Conservation (phyloP, 1,140 invertebrate genomes). For the Zaprionus capensis region DNA sequence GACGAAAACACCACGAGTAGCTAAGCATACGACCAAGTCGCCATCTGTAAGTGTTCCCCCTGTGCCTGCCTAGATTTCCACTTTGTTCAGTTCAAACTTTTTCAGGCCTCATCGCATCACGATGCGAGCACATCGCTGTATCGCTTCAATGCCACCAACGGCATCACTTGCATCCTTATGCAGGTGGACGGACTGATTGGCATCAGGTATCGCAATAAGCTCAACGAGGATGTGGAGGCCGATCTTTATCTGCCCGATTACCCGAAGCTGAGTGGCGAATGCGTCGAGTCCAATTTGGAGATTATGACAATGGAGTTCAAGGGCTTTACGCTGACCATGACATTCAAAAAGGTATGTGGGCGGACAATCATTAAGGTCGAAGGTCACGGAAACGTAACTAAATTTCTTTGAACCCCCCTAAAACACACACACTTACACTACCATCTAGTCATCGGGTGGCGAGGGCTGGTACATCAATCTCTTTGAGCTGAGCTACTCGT, state of each 20-base stretch:
- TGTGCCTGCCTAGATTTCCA: background rate
- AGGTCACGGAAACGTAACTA: constrained; percentile 24
- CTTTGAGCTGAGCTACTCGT: constrained; percentile 88
- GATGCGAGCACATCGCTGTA: constrained; percentile 86
- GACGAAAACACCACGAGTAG: constrained; percentile 86
- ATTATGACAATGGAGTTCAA: constrained; percentile 89
- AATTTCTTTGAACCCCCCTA: constrained; percentile 11
- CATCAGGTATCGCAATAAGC: constrained; percentile 88
- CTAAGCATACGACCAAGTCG: constrained; percentile 86
- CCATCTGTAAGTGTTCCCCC: constrained; percentile 84
- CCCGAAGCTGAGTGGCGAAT: constrained; percentile 87
- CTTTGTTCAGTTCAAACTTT: background rate
- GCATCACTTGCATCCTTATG: constrained; percentile 87
- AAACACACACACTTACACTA: constrained; percentile 54
- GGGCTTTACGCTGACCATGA: constrained; percentile 88
- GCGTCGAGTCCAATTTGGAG: constrained; percentile 88
- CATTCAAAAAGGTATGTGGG: constrained; percentile 87
- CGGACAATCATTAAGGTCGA: constrained; percentile 32
- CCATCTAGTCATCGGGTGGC: constrained; percentile 87
- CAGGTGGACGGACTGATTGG: constrained; percentile 88
- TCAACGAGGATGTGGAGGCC: constrained; percentile 88
- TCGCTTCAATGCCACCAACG: constrained; percentile 87
- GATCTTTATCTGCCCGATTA: constrained; percentile 88
- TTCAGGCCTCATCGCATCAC: constrained; percentile 71
- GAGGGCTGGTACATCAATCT: constrained; percentile 93